Evolutionary conservation across 2,888 invertebrate genomes (phyloP), one percentile per base, ranked within the genome.

Genomic region (Dolomedes plantarius): DNA sequence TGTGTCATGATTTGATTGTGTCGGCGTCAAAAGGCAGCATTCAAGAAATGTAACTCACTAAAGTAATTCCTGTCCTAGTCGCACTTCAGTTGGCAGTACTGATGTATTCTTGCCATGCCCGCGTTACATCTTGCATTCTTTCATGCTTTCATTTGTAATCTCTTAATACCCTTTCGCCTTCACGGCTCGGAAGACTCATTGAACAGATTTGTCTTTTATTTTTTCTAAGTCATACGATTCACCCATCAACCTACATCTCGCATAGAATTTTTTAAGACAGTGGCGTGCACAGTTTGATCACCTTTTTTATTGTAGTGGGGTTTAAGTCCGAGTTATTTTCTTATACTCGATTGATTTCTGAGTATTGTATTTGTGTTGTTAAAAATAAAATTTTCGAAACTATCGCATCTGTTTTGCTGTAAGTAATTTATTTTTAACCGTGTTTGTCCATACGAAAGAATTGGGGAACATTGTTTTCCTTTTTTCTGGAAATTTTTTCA

Each of bases 81-180:
- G 7, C 56, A 56, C 56, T 56, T 23, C 23, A 56, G 56, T 56
- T 56, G 56, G 3, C 56, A 5, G 23, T 56, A 56, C 23, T 23
- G 56, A n/a, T 23, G 56, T 0, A 6, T 23, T 56, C 23, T 9
- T 16, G 2, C 16, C 16, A 16, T 46, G 41, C 41, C 16, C 46
- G n/a, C n/a, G n/a, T n/a, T n/a, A n/a, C n/a, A n/a, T n/a, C n/a
- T 46, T 16, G 2, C 16, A n/a, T n/a, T n/a, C n/a, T n/a, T 46
- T 2, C 2, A 46, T 46, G 41, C 41, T 56, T 56, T 19, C 23
- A 23, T 56, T 56, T 23, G 19, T 56, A 56, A 56, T 19, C 56
- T 56, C 56, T 56, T 56, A 56, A 56, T 56, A 23, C 56, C 1
- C 56, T 56, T 56, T 5, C 23, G 23, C 56, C 56, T 56, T 56